A percentile compares a stretch with the other conserved stretches of the same genome.
These are phyloP conservation scores for Crioceris asparagi DNA, from an alignment of 2,888 invertebrate species.

Conservation along the genomic window DNA sequence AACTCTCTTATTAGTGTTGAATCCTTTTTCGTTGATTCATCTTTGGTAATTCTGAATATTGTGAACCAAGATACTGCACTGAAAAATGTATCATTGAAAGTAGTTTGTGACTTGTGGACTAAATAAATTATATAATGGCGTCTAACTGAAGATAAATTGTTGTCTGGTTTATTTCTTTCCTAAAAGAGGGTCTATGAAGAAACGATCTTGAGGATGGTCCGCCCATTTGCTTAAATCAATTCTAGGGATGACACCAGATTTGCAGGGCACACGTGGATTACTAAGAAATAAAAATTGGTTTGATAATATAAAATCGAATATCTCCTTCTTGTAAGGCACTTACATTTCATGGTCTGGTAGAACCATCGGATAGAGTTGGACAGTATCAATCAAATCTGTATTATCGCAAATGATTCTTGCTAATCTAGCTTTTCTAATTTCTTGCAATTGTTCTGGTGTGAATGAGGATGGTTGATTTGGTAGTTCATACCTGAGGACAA, in stretches of 20 bases:
- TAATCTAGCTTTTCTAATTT: slow-evolving; percentile 69
- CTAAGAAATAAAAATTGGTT: slow-evolving; percentile 41
- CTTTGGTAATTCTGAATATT: no score
- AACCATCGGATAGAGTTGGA: slow-evolving; percentile 87
- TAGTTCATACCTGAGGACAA: slow-evolving; percentile 59
- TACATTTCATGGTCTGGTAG: slow-evolving; percentile 88
- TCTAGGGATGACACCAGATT: slow-evolving; percentile 75
- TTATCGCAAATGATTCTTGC: slow-evolving; percentile 84
- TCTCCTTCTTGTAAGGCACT: slow-evolving; percentile 39
- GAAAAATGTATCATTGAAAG: no score
- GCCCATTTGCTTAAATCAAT: slow-evolving; percentile 89
- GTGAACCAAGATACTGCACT: no score
- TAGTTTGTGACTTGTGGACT: no score
- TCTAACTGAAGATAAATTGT: no score
- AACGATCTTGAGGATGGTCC: slow-evolving; percentile 39
- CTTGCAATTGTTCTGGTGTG: slow-evolving; percentile 73
- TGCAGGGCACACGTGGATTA: slow-evolving; percentile 87
- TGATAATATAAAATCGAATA: no score
- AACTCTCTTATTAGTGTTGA: no score
- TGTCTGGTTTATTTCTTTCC: slow-evolving; percentile 11
- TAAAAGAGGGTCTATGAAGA: no score
- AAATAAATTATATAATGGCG: no score
- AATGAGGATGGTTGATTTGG: slow-evolving; percentile 87
- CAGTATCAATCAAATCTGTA: slow-evolving; percentile 82
- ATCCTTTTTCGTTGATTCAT: no score